Evolutionary conservation across 2,888 invertebrate species (phyloP), one percentile per base, ranked within the genome.

Genomic region (Apocheima hispidaria): DNA sequence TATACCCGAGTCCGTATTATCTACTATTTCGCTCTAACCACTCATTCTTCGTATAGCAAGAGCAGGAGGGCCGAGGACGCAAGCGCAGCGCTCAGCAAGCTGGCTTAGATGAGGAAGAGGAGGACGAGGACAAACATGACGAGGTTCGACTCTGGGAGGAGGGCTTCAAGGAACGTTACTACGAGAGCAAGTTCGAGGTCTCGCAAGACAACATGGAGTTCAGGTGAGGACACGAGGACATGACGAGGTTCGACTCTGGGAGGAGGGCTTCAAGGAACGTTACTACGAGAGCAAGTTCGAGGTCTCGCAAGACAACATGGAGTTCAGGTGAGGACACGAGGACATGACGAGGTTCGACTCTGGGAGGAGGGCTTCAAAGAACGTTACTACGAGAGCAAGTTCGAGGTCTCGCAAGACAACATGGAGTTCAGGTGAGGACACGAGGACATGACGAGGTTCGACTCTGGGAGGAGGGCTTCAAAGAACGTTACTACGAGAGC

Each of bases 331-430:
- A 23, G n/a, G n/a, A 23, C 23, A 97, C 52, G 95, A 96, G 38
- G 96, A 97, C 71, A 94, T 71, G 98, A 98, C 84, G 97, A 98
- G 90, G 98, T 99, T 48, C 94, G 98, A 14, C 93, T 98, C 5
- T 98, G 98, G 97, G 99, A 99, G 89, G 97, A 97, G 73, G 99
- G 99, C 0, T 99, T 99, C 93, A 99, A 99, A 88, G 98, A 99
- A 84, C 94, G 99, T 35, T 99, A 99, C 91, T 99, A 99, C 83
- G 97, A 98, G 89, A 97, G 97, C 53, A 98, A 98, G 91, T 98
- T 98, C 82, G 97, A 97, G 78, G 97, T 98, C 10, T 87, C 93
- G 4, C 69, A 94, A 0, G 95, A 96, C 16, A 96, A 98, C 82
- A 80, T 96, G 33, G 96, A 96, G 76, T 99, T 99, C 88, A 95